Base-by-base conservation (phyloP, 2,888 invertebrate genomes). In the Keiferia lycopersicella region DNA sequence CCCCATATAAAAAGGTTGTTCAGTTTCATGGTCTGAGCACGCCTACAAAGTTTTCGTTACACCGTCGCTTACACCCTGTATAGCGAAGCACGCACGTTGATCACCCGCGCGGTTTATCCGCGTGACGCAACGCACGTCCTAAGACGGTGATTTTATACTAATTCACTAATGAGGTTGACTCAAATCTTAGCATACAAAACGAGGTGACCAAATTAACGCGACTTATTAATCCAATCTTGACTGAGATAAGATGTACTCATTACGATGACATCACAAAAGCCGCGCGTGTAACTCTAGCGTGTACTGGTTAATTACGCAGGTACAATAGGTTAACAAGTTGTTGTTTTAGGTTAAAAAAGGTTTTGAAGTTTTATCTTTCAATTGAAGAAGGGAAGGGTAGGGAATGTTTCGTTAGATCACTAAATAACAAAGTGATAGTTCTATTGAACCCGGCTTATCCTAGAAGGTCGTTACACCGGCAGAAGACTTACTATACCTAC, bases 171-270 rank as follows among this genome's bases (percentile, higher is more conserved):
- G 26, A 26, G 26, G 48, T 0, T 48, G 48, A 48, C 48, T 48
- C 48, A 48, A n/a, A n/a, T n/a, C n/a, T n/a, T 18, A 48, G 18
- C 16, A 18, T 8, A 48, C 18, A n/a, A 14, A 41, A 41, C 8
- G 18, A 48, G 48, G 18, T 48, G 48, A 48, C 48, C 18, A 18
- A 48, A 48, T 48, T 48, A 18, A 48, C 1, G 10, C 48, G 18
- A 48, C 18, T 48, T 6, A 48, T 48, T 48, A 18, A 48, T 18
- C 18, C 48, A 48, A 48, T 48, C 48, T 48, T 18, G 48, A 48
- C 16, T 10, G 18, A 48, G 48, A 48, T 48, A 48, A 48, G 48
- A 18, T 18, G 48, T 48, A 18, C 48, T 16, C 18, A 48, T 48
- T 48, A 48, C 1, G 10, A 48, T 48, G 48, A 48, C 48, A 18